Conservation (phyloP, 1,140 invertebrate genomes). For the Hyphantria cunea region DNA sequence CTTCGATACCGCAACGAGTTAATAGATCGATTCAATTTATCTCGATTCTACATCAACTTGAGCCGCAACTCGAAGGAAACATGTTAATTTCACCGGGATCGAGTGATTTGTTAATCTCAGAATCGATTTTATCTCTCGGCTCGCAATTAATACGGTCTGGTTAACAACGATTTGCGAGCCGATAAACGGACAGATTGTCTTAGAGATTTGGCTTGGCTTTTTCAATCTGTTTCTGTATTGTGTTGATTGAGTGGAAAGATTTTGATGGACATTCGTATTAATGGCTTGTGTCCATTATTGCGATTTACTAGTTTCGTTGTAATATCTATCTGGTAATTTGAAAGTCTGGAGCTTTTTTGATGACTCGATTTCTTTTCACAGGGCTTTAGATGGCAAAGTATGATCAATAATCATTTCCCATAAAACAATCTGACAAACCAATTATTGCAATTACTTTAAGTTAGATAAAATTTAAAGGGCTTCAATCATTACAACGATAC, state of each 20-base stretch:
- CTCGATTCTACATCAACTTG: slow-evolving; percentile 9
- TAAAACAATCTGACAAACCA: too few species aligned
- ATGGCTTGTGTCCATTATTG: neutral
- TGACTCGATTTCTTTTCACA: too few species aligned
- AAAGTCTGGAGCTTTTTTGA: too few species aligned
- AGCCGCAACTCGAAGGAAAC: slow-evolving; percentile 21
- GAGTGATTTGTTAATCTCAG: slow-evolving; percentile 32
- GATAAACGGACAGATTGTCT: slow-evolving; percentile 13
- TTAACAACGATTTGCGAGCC: slow-evolving; percentile 23
- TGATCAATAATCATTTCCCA: too few species aligned
- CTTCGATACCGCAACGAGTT: slow-evolving; percentile 6
- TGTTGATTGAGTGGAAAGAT: neutral
- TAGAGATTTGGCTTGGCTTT: slow-evolving; percentile 1
- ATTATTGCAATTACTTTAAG: too few species aligned
- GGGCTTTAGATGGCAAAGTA: too few species aligned
- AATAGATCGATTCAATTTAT: slow-evolving; percentile 26
- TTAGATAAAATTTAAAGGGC: too few species aligned
- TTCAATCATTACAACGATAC: too few species aligned
- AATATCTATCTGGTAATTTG: too few species aligned
- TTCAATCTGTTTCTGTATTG: neutral
- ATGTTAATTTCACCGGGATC: slow-evolving; percentile 19
- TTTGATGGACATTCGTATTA: neutral
- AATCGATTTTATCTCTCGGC: slow-evolving; percentile 24
- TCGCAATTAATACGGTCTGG: slow-evolving; percentile 32
- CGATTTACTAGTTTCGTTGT: too few species aligned